Evolutionary conservation across 2,888 invertebrate genomes (phyloP).

Genomic region (Polymixis flavicincta): DNA sequence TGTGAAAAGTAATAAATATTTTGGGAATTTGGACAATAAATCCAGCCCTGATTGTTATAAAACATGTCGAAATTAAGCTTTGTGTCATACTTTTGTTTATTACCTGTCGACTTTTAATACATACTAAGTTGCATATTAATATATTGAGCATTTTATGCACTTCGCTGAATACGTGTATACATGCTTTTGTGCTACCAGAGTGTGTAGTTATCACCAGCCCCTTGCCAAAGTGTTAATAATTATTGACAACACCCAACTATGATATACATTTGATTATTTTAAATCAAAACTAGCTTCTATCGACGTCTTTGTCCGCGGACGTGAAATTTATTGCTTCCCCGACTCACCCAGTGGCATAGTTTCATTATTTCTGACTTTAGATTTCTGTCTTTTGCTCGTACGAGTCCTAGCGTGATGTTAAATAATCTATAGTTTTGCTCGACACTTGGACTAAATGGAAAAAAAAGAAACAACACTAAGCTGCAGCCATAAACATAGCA

Average conservation of each 20-base stretch:
- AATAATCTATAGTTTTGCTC: no score
- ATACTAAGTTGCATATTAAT: neutral
- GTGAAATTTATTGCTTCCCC: no score
- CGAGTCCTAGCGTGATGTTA: no score
- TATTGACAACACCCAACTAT: neutral
- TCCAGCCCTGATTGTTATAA: neutral
- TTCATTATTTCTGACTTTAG: no score
- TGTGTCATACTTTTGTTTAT: constrained; percentile 26
- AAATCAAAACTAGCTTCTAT: no score
- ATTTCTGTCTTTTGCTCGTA: no score
- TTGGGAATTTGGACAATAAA: constrained; percentile 20
- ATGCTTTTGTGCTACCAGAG: neutral
- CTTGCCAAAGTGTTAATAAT: neutral
- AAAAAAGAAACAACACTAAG: no score
- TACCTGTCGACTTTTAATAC: neutral
- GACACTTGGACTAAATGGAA: no score
- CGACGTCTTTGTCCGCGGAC: no score
- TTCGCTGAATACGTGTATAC: neutral
- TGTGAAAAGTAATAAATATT: constrained; percentile 24
- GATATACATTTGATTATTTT: no score
- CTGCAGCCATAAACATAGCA: no score
- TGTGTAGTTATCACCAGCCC: neutral
- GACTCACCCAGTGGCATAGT: no score
- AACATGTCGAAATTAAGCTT: neutral
- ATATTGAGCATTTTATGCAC: neutral